phyloP scores from a whole-genome alignment of 2,888 invertebrate genomes.

The Harpalus rufipes region DNA sequence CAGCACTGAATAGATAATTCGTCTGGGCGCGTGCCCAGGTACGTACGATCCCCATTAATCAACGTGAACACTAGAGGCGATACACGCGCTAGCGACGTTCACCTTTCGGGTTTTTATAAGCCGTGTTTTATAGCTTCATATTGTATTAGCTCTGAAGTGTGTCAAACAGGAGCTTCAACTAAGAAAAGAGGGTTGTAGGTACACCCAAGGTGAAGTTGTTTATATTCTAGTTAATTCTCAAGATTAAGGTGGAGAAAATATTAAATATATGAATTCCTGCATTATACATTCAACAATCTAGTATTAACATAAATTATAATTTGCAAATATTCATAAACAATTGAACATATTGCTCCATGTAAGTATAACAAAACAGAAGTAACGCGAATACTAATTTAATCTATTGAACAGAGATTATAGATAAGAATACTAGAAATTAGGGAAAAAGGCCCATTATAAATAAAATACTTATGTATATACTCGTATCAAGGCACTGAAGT shows the following conservation, averaged over 20 bases:
- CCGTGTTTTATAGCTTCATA: slow-evolving; percentile 39
- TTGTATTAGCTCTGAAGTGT: slow-evolving; percentile 33
- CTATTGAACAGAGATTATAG: too few relatives aligned
- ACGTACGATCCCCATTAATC: slow-evolving; percentile 56
- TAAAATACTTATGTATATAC: too few relatives aligned
- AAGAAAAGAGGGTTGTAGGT: not conserved
- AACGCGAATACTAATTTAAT: too few relatives aligned
- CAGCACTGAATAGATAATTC: slow-evolving; percentile 64
- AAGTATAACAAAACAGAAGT: too few relatives aligned
- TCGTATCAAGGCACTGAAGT: too few relatives aligned
- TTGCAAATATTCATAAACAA: too few relatives aligned
- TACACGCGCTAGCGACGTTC: slow-evolving; percentile 44
- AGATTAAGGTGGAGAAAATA: not conserved
- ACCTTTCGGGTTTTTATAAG: slow-evolving; percentile 55
- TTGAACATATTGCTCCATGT: too few relatives aligned
- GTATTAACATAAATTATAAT: too few relatives aligned
- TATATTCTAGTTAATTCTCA: not conserved
- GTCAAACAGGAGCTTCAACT: slow-evolving; percentile 1
- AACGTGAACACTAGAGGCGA: slow-evolving; percentile 60
- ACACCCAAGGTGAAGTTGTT: not conserved
- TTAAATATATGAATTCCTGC: too few relatives aligned
- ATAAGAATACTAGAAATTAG: too few relatives aligned
- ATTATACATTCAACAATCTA: too few relatives aligned
- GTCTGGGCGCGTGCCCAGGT: slow-evolving; percentile 57
- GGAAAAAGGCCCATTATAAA: too few relatives aligned